phyloP scores from a whole-genome alignment of 2,888 invertebrate species.

The Polydrusus tereticollis region DNA sequence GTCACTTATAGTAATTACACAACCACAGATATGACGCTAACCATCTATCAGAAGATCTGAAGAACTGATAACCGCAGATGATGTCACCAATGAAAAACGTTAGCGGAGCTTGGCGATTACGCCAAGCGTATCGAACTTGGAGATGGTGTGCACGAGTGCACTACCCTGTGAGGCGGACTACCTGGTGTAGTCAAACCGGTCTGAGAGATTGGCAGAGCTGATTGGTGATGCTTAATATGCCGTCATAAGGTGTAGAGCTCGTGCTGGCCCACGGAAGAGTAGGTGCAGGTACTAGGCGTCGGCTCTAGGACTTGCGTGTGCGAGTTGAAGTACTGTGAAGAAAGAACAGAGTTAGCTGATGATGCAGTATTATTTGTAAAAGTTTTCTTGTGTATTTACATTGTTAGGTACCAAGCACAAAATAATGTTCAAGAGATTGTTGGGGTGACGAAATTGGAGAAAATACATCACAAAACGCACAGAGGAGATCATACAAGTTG shows the following conservation, averaged over 20 bases:
- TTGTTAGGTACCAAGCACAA: no score
- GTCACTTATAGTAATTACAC: no score
- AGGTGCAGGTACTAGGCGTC: constrained; percentile 67
- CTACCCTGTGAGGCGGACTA: constrained; percentile 59
- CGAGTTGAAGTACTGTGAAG: constrained; percentile 67
- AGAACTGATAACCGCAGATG: no score
- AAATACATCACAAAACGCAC: no score
- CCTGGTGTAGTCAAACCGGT: constrained; percentile 51
- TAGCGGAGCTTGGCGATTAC: no score
- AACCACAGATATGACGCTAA: no score
- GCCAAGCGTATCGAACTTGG: constrained; percentile 62
- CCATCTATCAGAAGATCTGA: no score
- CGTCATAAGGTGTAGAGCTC: constrained; percentile 80
- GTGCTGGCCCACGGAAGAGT: constrained; percentile 74
- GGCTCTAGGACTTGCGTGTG: constrained; percentile 64
- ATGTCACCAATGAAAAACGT: no score
- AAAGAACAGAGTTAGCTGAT: constrained; percentile 30
- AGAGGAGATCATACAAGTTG: no score
- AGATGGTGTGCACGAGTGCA: constrained; percentile 63
- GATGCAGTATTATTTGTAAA: neutral
- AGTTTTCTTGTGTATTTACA: no score
- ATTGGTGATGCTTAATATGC: constrained; percentile 59
- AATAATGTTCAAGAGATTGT: no score
- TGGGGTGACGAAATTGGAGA: no score
- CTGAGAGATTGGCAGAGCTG: constrained; percentile 37